Base-by-base conservation (phyloP, 2,888 invertebrate genomes). In the Diloba caeruleocephala region DNA sequence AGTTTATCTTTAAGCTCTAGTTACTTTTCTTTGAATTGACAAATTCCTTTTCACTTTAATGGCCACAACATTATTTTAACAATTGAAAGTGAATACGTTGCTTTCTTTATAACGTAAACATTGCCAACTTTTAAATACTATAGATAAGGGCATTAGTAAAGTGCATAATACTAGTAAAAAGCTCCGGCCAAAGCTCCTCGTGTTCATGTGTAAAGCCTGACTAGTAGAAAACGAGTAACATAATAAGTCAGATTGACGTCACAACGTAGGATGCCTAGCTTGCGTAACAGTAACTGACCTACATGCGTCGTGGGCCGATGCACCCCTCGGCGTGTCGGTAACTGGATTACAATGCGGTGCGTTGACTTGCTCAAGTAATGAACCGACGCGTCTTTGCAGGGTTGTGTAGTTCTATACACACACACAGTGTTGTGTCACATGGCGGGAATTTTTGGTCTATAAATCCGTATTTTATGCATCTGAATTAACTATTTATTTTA, bases 251-350 rank as follows among this genome's bases (percentile, higher is more conserved):
- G 66, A 39, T 33, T 32, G 37, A 75, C 75, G 80, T 78, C 78
- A 79, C 58, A 50, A 54, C 56, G 52, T 69, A 81, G 81, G 79
- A 82, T 70, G 73, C 74, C 76, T 77, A 70, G 63, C 71, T 82
- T 80, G 77, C 78, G 77, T 80, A 80, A 80, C 74, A 76, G 78
- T 52, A 83, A 84, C 83, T 88, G 88, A 89, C 89, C 89, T 89
- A 90, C 81, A 88, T 89, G 80, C 76, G 76, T 52, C 60, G 76
- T 71, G 74, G 82, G 82, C 73, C 82, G 82, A 85, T 88, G 88
- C 87, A 87, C 85, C 83, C 84, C 77, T 75, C 76, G 51, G 49
- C 68, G 68, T 56, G 67, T 61, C 71, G 72, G 74, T 90, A 89
- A 89, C 81, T 79, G 82, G 86, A 89, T 89, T 87, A 88, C 55